Conservation (phyloP, 1,140 invertebrate genomes). For the Aporrectodea caliginosa region DNA sequence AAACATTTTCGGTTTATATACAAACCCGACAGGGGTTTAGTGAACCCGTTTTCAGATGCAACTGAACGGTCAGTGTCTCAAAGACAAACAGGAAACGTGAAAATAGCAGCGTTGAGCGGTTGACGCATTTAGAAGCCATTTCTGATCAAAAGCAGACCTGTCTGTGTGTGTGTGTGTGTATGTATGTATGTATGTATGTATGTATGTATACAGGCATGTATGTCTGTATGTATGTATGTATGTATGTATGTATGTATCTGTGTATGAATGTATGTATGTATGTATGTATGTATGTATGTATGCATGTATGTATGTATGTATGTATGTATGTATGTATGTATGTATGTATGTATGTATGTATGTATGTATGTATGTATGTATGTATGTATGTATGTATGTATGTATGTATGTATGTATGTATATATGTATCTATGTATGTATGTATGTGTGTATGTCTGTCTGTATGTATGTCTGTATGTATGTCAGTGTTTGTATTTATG, state of each 20-base stretch:
- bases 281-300: conserved; percentile 7
- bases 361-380: not conserved
- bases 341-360: not conserved
- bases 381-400: not conserved
- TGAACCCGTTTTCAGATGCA: too few relatives aligned
- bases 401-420: not conserved
- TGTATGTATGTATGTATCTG: not conserved
- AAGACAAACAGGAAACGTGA: too few relatives aligned
- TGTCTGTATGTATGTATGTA: too few relatives aligned
- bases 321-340: not conserved
- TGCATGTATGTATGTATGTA: conserved; percentile 2
- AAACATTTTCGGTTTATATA: too few relatives aligned
- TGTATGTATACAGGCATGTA: too few relatives aligned
- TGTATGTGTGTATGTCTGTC: not conserved
- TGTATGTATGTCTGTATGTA: not conserved
- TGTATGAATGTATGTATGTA: conserved; percentile 5
- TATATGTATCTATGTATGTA: not conserved
- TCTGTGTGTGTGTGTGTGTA: not conserved
- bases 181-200: not conserved
- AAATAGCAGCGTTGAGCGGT: too few relatives aligned
- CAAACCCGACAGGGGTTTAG: too few relatives aligned
- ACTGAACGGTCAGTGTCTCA: too few relatives aligned
- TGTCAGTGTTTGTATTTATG: not conserved
- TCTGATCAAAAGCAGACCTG: not conserved
- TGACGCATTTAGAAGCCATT: conserved; percentile 4